phyloP scores from a whole-genome alignment of 2,113 vertebrate species.

The Clarias gariepinus region DNA sequence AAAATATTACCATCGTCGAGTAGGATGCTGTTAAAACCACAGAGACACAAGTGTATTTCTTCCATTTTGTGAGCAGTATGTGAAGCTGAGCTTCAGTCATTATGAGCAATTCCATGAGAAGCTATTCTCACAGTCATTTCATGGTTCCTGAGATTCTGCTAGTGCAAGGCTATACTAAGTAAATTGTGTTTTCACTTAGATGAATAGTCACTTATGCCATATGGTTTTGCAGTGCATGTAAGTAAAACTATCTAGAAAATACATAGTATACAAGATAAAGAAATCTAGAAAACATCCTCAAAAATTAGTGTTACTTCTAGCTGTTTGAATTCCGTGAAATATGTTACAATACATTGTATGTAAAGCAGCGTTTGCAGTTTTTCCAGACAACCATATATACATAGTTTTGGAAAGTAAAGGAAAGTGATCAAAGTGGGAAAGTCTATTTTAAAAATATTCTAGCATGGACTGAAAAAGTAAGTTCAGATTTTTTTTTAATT shows the following conservation, averaged over 20 bases:
- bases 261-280: neutral
- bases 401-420: neutral
- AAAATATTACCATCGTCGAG: neutral
- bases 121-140: neutral
- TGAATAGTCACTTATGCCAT: neutral
- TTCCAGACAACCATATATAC: neutral
- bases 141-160: neutral
- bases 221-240: neutral
- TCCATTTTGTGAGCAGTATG: neutral
- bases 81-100: neutral
- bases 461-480: neutral
- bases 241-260: neutral
- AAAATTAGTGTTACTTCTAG: neutral
- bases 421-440: too few relatives aligned
- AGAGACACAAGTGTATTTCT: neutral
- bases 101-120: neutral
- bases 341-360: neutral
- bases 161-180: neutral
- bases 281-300: neutral
- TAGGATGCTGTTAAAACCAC: neutral
- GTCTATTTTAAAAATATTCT: neutral
- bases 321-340: neutral
- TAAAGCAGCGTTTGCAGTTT: neutral
- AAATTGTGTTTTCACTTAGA: neutral
- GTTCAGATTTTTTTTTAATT: too few relatives aligned